Conservation (phyloP, 2,797 vertebrate genomes). For the Balearica regulorum region DNA sequence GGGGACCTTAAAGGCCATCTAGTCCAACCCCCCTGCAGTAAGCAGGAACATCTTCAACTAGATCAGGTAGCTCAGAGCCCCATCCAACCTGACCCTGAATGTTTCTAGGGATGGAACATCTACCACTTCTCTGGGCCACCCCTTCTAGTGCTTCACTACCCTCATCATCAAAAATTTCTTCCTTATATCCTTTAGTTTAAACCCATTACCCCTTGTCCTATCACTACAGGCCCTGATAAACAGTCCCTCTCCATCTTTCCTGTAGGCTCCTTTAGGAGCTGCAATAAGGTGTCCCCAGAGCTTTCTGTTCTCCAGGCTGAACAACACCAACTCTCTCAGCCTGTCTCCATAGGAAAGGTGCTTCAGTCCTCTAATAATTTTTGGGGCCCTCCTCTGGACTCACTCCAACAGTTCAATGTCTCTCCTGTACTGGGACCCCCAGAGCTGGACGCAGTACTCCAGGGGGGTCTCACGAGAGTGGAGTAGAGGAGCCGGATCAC, state of each 20-base stretch:
- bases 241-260: neutral
- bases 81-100: neutral
- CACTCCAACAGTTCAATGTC: too few species aligned
- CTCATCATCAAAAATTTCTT: neutral
- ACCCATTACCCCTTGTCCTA: neutral
- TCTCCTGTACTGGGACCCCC: too few species aligned
- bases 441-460: neutral
- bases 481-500: neutral
- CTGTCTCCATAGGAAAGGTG: too few species aligned
- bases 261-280: too few species aligned
- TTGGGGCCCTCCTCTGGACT: too few species aligned
- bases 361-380: too few species aligned
- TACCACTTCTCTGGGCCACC: neutral
- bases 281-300: too few species aligned
- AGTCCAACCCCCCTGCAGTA: neutral
- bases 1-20: neutral
- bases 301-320: too few species aligned
- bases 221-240: neutral
- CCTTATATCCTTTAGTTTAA: neutral
- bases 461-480: fast-evolving
- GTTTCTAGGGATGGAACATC: neutral
- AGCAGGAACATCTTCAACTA: neutral
- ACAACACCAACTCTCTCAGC: too few species aligned
- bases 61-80: neutral
- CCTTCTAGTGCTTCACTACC: neutral